These are phyloP conservation scores for Enteromius mattozi DNA, from an alignment of 2,797 vertebrate species.

Conservation along the genomic window DNA sequence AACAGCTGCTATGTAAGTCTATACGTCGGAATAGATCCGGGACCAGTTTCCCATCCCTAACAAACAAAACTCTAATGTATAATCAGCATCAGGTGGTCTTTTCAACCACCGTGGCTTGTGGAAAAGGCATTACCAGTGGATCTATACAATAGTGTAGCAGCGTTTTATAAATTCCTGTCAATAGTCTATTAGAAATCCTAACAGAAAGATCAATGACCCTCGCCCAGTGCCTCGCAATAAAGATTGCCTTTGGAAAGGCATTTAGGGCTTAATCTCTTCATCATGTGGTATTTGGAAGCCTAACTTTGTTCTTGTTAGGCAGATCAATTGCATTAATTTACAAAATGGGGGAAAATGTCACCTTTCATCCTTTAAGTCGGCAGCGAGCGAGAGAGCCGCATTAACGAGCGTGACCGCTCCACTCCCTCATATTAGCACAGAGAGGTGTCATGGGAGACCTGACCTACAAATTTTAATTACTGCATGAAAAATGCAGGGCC, in stretches of 20 bases:
- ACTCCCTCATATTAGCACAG: constrained; percentile 85
- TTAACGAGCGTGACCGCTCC: constrained; percentile 80
- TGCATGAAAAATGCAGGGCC: constrained; percentile 91
- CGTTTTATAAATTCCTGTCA: constrained; percentile 95
- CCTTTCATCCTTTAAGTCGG: constrained; percentile 94
- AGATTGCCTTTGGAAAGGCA: constrained; percentile 92
- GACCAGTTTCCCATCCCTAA: not conserved
- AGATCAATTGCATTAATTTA: constrained; percentile 98
- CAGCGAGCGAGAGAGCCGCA: constrained; percentile 78
- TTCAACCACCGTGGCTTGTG: not conserved
- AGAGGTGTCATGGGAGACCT: constrained; percentile 89
- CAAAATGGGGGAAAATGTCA: constrained; percentile 96
- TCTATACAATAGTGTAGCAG: constrained; percentile 86
- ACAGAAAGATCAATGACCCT: constrained; percentile 94
- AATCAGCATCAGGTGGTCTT: not conserved
- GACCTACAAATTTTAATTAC: constrained; percentile 99
- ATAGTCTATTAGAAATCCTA: constrained; percentile 98
- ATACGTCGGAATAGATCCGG: not conserved
- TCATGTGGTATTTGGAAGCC: constrained; percentile 97
- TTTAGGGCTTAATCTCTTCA: constrained; percentile 97
- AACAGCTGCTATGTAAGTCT: constrained; percentile 35
- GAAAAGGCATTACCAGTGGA: constrained; percentile 80
- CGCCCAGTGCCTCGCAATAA: constrained; percentile 86
- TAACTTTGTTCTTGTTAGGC: constrained; percentile 96
- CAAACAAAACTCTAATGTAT: not conserved